Base-by-base conservation (phyloP, 2,113 vertebrate genomes). In the Oplegnathus fasciatus region DNA sequence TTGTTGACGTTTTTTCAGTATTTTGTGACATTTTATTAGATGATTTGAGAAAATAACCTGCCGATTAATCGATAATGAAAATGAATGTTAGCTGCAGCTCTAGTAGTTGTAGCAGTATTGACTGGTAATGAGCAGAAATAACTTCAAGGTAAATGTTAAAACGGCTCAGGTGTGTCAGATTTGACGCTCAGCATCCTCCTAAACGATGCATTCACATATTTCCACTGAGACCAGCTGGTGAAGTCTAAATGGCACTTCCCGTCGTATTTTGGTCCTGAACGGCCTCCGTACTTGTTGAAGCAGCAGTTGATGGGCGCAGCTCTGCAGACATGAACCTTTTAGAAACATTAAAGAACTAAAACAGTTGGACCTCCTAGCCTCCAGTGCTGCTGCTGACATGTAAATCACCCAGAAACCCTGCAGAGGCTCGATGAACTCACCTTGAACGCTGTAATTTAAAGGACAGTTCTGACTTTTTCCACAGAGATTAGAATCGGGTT, bases 401-500 rank as follows among this genome's bases (percentile, higher is more conserved):
- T 46, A 18, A 28, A 18, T 46, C 15, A 46, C 0, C 14, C 58
- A 20, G 6, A 28, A 26, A 9, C 32, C 22, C 70, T 60, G 48
- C 69, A 75, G 71, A 65, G 26, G 24, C 65, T 20, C 37, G 5
- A 44, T 37, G 42, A 50, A 34, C 62, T 77, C 67, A 72, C 80
- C 65, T 75, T 82, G 50, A 78, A 52, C 10, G n/a, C 46, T 42
- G 66, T 37, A 9, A 34, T 74, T 77, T 48, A 65, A 77, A 90
- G 82, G 82, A 55, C 67, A 37, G 17, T 8, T 44, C 2, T 22
- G 55, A 48, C 46, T 86, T 62, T 77, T 62, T 65, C 37, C 30
- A 1, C 26, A 30, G 40, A 82, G 60, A 82, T 89, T 61, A 85
- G 81, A 72, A 91, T 89, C 85, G 30, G 52, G 7, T 46, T 28